Evolutionary conservation across 1,140 invertebrate genomes (phyloP).

Genomic region (Lineus longissimus): DNA sequence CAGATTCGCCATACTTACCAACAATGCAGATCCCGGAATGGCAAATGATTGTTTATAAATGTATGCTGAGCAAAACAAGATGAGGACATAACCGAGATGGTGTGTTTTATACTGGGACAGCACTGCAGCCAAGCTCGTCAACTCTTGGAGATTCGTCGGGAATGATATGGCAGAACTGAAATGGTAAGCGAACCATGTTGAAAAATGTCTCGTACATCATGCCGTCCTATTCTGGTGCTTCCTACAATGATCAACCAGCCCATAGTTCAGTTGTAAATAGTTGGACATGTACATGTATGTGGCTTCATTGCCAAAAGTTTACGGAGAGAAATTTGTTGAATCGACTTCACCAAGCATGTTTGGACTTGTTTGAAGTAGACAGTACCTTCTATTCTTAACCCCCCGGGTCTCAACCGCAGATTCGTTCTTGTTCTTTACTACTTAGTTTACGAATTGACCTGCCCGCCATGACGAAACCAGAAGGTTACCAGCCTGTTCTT

Average conservation of each 20-base stretch:
- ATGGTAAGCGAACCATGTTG: slow-evolving; percentile 12
- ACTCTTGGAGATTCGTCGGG: slow-evolving; percentile 55
- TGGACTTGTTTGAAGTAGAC: no score
- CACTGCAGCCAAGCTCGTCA: slow-evolving; percentile 45
- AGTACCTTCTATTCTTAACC: no score
- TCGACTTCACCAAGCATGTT: no score
- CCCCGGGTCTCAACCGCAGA: no score
- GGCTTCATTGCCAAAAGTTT: no score
- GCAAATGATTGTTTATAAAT: slow-evolving; percentile 67
- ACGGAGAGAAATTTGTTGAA: no score
- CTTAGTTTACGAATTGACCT: neutral
- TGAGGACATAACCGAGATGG: slow-evolving; percentile 57
- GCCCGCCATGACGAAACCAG: neutral
- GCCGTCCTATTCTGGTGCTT: neutral
- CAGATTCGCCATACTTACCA: slow-evolving; percentile 54
- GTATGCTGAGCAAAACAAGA: slow-evolving; percentile 62
- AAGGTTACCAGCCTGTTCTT: neutral
- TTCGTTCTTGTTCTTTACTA: neutral
- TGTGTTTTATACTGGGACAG: slow-evolving; percentile 55
- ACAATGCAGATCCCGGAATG: slow-evolving; percentile 64
- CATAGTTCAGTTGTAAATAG: no score
- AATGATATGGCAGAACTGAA: slow-evolving; percentile 42
- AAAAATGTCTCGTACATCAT: neutral
- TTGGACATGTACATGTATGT: no score
- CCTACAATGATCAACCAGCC: no score